A percentile compares a stretch with the other conserved stretches of the same genome.
These are phyloP conservation scores for Zaprionus camerounensis DNA, from an alignment of 1,140 invertebrate species.

Conservation along the genomic window DNA sequence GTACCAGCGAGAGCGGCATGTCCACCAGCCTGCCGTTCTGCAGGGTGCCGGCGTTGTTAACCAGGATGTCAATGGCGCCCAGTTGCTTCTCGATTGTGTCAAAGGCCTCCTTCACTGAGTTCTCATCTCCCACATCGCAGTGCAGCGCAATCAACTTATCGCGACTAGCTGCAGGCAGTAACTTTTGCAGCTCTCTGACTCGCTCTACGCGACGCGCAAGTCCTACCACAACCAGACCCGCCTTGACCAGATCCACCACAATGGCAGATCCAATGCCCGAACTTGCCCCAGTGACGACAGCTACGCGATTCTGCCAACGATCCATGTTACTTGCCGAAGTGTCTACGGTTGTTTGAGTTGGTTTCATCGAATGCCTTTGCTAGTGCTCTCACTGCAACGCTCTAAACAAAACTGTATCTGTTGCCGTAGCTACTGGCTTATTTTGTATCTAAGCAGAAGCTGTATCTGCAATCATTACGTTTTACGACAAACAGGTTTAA, in stretches of 20 bases:
- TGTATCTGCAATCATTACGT: conserved; percentile 3
- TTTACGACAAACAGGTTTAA: neutral
- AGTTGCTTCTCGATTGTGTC: conserved; percentile 86
- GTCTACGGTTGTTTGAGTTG: neutral
- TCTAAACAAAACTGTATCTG: neutral
- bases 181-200: conserved; percentile 85
- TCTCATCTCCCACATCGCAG: conserved; percentile 88
- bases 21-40: conserved; percentile 78
- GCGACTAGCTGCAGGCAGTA: conserved; percentile 36
- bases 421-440: neutral
- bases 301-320: conserved; percentile 88
- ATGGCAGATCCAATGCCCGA: conserved; percentile 89
- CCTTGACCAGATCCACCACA: conserved; percentile 85
- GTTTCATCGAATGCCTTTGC: conserved; percentile 26
- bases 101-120: conserved; percentile 88
- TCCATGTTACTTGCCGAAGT: conserved; percentile 85
- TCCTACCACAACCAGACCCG: conserved; percentile 89
- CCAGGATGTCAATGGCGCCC: conserved; percentile 88
- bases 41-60: conserved; percentile 90
- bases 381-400: conserved; percentile 26
- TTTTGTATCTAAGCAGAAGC: neutral
- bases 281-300: conserved; percentile 90
- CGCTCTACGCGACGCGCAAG: conserved; percentile 87
- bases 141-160: conserved; percentile 85
- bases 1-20: conserved; percentile 80